phyloP scores from a whole-genome alignment of 2,113 vertebrate genomes.

The Epinephelus moara region DNA sequence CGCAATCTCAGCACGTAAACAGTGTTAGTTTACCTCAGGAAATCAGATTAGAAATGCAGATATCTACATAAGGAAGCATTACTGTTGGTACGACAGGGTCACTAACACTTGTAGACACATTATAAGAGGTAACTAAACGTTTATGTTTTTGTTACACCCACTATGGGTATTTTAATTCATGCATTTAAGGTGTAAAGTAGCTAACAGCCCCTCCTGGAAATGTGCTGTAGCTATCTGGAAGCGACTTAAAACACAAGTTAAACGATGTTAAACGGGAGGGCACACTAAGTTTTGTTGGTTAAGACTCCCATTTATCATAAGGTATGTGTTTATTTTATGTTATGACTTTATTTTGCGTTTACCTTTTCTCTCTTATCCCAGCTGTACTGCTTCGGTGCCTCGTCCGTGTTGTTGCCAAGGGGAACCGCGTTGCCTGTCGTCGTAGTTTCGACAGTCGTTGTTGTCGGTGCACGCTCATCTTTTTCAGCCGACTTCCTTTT shows the following conservation, averaged over 20 bases:
- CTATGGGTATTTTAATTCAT: not conserved
- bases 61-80: too few relatives aligned
- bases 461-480: constrained; percentile 66
- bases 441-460: constrained; percentile 69
- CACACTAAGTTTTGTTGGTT: not conserved
- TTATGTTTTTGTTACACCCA: not conserved
- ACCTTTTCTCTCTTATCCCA: constrained; percentile 90
- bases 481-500: constrained; percentile 82
- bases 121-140: not conserved
- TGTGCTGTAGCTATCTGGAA: not conserved
- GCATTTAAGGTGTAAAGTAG: not conserved
- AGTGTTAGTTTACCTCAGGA: not conserved
- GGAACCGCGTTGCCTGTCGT: constrained; percentile 74
- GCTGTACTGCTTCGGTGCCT: constrained; percentile 87
- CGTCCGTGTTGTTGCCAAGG: constrained; percentile 81
- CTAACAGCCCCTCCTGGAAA: not conserved
- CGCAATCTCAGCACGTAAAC: not conserved
- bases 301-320: too few relatives aligned
- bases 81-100: not conserved
- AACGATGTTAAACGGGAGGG: too few relatives aligned
- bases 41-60: not conserved
- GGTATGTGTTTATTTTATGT: not conserved
- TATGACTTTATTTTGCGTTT: not conserved
- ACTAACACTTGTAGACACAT: not conserved
- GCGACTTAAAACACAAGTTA: not conserved